Evolutionary conservation across 92 coral and sea anemone species (phyloP).

Genomic region (Porites evermanni): DNA sequence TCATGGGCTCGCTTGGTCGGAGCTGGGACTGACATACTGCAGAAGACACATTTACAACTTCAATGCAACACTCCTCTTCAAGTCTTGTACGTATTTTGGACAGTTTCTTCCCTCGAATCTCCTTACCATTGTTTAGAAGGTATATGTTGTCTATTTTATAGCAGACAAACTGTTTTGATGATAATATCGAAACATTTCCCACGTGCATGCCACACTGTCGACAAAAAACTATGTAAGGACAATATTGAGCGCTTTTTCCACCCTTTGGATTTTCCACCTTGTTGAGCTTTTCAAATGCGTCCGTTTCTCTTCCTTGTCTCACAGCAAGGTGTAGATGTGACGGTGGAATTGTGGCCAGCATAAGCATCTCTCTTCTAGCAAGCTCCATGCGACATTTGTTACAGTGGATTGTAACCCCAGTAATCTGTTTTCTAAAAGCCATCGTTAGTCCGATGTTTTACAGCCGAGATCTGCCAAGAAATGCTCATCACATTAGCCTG

Average conservation of each 20-base stretch:
- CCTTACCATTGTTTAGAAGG: constrained; percentile 26
- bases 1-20: constrained; percentile 32
- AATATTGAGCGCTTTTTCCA: constrained; percentile 55
- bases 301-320: constrained; percentile 49
- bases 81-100: constrained; percentile 44
- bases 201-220: constrained; percentile 58
- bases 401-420: constrained; percentile 50
- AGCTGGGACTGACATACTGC: not conserved
- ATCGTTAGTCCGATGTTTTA: not conserved
- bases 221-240: constrained; percentile 70
- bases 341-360: constrained; percentile 75
- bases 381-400: constrained; percentile 49
- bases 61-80: constrained; percentile 52
- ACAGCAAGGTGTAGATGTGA: constrained; percentile 71
- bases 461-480: constrained; percentile 1
- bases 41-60: constrained; percentile 51
- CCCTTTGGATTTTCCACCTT: constrained; percentile 43
- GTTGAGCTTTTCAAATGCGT: constrained; percentile 40
- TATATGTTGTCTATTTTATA: constrained; percentile 69
- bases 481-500: not conserved
- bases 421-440: not conserved
- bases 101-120: constrained; percentile 62
- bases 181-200: constrained; percentile 60
- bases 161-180: constrained; percentile 61
- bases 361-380: constrained; percentile 61